These are phyloP conservation scores for Hippocampus kuda DNA, from an alignment of 2,797 vertebrate genomes.

Conservation along the genomic window DNA sequence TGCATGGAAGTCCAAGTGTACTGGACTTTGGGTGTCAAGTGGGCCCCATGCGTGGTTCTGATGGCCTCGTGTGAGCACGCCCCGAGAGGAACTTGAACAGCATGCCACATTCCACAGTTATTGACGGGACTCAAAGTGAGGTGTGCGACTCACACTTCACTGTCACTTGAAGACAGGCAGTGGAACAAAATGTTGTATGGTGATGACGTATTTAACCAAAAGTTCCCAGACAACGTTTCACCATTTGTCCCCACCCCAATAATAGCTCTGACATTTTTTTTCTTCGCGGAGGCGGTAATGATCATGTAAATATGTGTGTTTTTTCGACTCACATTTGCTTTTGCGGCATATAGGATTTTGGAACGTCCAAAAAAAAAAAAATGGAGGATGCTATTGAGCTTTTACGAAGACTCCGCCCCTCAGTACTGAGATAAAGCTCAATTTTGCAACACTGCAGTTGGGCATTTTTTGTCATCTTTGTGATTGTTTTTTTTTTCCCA, in stretches of 20 bases:
- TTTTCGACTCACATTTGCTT: neutral
- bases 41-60: neutral
- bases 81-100: neutral
- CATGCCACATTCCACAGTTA: neutral
- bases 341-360: neutral
- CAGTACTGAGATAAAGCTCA: neutral
- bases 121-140: neutral
- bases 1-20: neutral
- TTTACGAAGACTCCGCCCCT: neutral
- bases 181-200: neutral
- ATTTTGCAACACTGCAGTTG: conserved; percentile 3
- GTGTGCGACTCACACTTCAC: neutral
- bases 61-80: neutral
- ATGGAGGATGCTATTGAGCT: neutral
- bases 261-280: neutral
- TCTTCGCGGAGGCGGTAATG: neutral
- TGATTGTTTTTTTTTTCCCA: conserved; percentile 18
- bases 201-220: conserved; percentile 4
- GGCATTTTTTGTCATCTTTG: conserved; percentile 26
- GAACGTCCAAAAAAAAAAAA: neutral
- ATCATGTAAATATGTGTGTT: neutral
- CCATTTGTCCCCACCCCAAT: neutral
- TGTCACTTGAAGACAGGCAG: neutral
- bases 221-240: neutral
- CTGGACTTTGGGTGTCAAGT: neutral